Percentiles rank a stretch among this genome's conserved stretches.
Evolutionary conservation across 2,888 invertebrate genomes (phyloP).

Genomic region (Bursaphelenchus okinawaensis): DNA sequence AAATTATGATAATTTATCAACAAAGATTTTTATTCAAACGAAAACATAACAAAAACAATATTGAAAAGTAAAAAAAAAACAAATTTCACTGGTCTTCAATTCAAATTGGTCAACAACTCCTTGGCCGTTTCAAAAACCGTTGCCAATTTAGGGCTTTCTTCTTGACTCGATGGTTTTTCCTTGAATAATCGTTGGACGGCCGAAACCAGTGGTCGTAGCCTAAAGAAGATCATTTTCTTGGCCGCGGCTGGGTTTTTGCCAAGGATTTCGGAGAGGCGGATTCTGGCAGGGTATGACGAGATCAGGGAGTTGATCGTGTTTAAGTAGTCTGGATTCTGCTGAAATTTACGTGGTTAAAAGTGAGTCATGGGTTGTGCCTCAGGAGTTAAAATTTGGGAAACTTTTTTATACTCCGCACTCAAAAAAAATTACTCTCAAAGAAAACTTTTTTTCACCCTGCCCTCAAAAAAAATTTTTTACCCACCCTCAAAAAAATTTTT

Average conservation of each 20-base stretch:
- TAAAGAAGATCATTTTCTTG: background rate
- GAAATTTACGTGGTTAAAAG: background rate
- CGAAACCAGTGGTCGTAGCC: background rate
- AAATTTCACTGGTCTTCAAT: too few species aligned
- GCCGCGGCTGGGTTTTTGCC: background rate
- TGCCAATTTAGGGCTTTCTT: background rate
- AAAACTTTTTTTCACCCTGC: too few species aligned
- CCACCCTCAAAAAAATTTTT: too few species aligned
- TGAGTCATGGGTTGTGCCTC: too few species aligned
- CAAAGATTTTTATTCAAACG: too few species aligned
- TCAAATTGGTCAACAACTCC: background rate
- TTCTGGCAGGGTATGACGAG: background rate
- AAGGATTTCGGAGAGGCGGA: background rate
- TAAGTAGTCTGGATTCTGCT: slow-evolving; percentile 11
- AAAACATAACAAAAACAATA: too few species aligned
- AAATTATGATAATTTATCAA: too few species aligned
- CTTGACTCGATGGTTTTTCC: background rate
- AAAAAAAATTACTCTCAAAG: too few species aligned
- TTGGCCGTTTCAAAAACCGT: background rate
- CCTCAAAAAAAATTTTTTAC: too few species aligned
- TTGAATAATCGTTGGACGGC: background rate
- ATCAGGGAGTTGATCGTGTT: background rate
- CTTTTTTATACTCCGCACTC: too few species aligned
- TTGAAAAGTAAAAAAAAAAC: too few species aligned
- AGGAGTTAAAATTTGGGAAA: too few species aligned